These are phyloP conservation scores for Ochropacha duplaris DNA, from an alignment of 2,888 invertebrate genomes.

Conservation along the genomic window DNA sequence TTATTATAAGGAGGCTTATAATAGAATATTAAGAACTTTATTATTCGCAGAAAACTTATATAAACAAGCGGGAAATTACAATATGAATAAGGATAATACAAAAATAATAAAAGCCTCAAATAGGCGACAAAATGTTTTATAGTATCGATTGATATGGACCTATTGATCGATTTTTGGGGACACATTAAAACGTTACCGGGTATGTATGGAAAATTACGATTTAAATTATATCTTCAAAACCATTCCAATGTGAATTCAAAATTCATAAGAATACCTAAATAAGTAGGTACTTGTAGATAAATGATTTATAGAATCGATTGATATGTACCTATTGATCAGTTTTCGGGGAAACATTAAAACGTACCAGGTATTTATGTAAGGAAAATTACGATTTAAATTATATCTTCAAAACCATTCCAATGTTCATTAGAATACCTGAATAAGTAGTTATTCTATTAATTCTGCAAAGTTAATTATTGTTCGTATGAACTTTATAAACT, in stretches of 20 bases:
- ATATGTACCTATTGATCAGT: neutral
- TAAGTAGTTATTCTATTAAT: neutral
- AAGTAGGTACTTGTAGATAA: neutral
- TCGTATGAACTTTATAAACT: conserved; percentile 39
- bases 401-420: neutral
- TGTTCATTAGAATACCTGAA: neutral
- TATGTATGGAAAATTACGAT: neutral
- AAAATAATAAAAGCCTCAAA: neutral
- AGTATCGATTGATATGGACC: too few species aligned
- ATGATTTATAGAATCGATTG: too few species aligned
- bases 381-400: neutral
- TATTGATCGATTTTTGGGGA: neutral
- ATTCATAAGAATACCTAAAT: neutral
- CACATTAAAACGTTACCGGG: neutral
- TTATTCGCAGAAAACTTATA: neutral
- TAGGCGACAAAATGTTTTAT: too few species aligned
- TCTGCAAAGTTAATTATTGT: conserved; percentile 27
- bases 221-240: neutral
- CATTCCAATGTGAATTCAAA: too few species aligned
- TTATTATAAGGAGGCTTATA: neutral
- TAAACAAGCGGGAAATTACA: neutral
- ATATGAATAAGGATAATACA: neutral
- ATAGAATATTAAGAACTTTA: neutral
- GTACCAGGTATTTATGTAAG: neutral
- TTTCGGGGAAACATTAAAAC: neutral